Percentiles rank a stretch among this genome's conserved stretches.
Evolutionary conservation across 1,140 invertebrate species (phyloP).

Genomic region (Sitobion miscanthi): DNA sequence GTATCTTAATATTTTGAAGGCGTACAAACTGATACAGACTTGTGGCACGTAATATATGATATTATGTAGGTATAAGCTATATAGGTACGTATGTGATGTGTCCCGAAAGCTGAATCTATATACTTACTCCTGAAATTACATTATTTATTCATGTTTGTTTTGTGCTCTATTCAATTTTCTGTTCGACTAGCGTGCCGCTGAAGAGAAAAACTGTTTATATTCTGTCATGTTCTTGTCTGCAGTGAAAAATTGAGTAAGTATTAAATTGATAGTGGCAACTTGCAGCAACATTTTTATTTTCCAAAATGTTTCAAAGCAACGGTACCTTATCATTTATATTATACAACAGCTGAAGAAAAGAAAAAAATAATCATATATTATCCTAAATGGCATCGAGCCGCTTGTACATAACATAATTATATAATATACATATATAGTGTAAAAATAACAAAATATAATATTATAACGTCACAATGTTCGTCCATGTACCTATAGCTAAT

Average conservation of each 20-base stretch:
- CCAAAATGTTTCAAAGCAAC: neutral
- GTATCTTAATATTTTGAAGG: neutral
- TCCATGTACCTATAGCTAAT: neutral
- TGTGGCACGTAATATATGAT: neutral
- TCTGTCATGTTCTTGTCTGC: conserved; percentile 8
- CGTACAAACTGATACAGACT: neutral
- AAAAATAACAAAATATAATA: neutral
- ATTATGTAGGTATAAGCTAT: neutral
- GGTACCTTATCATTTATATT: neutral
- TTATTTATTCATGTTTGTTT: conserved; percentile 26
- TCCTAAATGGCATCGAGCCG: neutral
- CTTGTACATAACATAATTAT: neutral
- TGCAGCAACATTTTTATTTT: neutral
- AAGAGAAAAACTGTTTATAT: neutral
- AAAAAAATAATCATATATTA: neutral
- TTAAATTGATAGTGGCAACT: neutral
- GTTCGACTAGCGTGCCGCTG: neutral
- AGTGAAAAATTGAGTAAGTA: neutral
- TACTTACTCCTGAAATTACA: neutral
- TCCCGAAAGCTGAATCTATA: neutral
- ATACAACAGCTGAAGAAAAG: neutral
- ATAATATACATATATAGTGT: neutral
- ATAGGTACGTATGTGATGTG: neutral
- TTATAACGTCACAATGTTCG: neutral
- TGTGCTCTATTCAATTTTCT: neutral